Conservation (phyloP, 1,140 invertebrate species). For the Drosophila prosaltans region DNA sequence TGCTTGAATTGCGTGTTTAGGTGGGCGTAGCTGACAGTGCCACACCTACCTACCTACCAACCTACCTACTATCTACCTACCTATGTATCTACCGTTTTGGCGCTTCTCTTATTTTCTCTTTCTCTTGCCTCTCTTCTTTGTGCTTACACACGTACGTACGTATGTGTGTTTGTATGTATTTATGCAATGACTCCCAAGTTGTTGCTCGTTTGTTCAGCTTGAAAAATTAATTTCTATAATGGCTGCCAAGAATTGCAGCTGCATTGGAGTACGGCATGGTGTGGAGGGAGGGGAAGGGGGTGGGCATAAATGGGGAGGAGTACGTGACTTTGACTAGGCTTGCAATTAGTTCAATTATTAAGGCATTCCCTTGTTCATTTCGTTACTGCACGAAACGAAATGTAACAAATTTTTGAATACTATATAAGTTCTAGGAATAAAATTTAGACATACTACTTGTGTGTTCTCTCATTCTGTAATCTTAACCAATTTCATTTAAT, state of each 20-base stretch:
- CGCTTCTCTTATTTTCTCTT: constrained; percentile 18
- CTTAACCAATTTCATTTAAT: constrained; percentile 58
- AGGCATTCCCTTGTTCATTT: constrained; percentile 52
- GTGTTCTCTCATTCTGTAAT: constrained; percentile 49
- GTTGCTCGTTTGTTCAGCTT: constrained; percentile 82
- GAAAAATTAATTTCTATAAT: constrained; percentile 81
- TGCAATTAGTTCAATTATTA: constrained; percentile 80
- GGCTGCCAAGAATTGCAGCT: constrained; percentile 79
- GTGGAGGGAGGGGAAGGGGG: background rate
- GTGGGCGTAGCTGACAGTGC: constrained; percentile 78
- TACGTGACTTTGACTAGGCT: constrained; percentile 74
- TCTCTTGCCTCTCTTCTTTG: constrained; percentile 1
- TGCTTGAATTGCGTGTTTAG: constrained; percentile 77
- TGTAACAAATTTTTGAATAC: constrained; percentile 51
- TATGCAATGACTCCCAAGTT: constrained; percentile 81
- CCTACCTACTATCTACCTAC: constrained; percentile 5
- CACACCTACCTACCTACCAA: constrained; percentile 50
- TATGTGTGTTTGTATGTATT: constrained; percentile 55
- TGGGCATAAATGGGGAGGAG: background rate
- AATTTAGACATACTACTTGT: constrained; percentile 8
- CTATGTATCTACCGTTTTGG: constrained; percentile 42
- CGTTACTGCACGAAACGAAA: constrained; percentile 62
- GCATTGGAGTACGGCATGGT: constrained; percentile 39
- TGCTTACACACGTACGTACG: constrained; percentile 16
- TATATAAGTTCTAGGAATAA: constrained; percentile 29